phyloP scores from a whole-genome alignment of 2,888 invertebrate species.

The Eremobia ochroleuca region DNA sequence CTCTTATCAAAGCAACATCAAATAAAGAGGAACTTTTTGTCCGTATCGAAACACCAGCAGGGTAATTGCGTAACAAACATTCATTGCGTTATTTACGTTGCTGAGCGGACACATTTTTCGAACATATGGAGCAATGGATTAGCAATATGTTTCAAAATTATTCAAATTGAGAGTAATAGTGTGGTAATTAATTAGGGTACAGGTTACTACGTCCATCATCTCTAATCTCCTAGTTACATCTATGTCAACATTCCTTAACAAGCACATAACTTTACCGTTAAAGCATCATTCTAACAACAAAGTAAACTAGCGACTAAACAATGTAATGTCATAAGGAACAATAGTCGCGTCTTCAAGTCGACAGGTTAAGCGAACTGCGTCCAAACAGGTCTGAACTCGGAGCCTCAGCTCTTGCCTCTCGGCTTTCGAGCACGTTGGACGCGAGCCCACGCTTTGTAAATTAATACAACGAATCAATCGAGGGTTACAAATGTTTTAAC shows the following conservation, averaged over 20 bases:
- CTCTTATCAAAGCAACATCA: conserved; percentile 4
- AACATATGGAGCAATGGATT: too few species aligned
- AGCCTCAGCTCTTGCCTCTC: conserved; percentile 29
- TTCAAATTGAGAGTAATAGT: too few species aligned
- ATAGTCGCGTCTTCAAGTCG: conserved; percentile 60
- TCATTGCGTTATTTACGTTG: too few species aligned
- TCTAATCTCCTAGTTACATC: conserved; percentile 21
- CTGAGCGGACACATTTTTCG: too few species aligned
- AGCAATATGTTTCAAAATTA: too few species aligned
- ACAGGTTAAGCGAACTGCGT: conserved; percentile 61
- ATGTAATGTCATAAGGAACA: conserved; percentile 65
- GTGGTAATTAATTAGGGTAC: too few species aligned
- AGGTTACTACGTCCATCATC: conserved; percentile 16
- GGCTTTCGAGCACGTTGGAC: conserved; percentile 49
- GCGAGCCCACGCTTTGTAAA: conserved; percentile 67
- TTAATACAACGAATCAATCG: conserved; percentile 71
- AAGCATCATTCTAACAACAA: conserved; percentile 43
- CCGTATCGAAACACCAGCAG: not conserved
- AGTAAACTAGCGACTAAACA: conserved; percentile 51
- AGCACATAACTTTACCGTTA: conserved; percentile 55
- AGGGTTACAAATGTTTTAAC: conserved; percentile 66
- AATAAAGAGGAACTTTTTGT: not conserved
- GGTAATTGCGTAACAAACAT: too few species aligned
- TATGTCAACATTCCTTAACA: conserved; percentile 36
- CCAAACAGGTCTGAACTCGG: conserved; percentile 61